These are phyloP conservation scores for Phyto melanocephala DNA, from an alignment of 2,888 invertebrate species.

Conservation along the genomic window DNA sequence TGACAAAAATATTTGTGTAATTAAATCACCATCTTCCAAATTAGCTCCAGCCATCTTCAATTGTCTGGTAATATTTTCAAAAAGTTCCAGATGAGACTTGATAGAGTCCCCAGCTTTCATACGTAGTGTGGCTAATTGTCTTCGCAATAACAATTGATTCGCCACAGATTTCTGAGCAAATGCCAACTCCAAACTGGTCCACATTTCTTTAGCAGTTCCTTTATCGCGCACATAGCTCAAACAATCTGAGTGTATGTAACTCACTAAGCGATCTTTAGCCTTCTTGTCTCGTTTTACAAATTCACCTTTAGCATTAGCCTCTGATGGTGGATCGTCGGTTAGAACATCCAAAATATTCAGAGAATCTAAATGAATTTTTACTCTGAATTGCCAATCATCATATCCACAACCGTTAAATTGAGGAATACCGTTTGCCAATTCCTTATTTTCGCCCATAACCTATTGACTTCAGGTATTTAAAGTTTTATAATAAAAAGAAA, in stretches of 20 bases:
- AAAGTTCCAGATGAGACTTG: no score
- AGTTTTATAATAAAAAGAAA: not conserved
- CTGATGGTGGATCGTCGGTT: conserved; percentile 22
- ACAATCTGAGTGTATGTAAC: not conserved
- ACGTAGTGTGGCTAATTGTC: conserved; percentile 22
- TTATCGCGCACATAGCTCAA: no score
- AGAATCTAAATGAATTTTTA: conserved; percentile 12
- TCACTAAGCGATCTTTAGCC: conserved; percentile 16
- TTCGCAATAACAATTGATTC: conserved; percentile 29
- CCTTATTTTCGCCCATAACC: conserved; percentile 27
- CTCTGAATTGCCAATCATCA: conserved; percentile 32
- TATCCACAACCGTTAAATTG: conserved; percentile 13
- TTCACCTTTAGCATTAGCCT: conserved; percentile 3
- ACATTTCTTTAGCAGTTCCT: conserved; percentile 13
- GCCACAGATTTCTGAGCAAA: not conserved
- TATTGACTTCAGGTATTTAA: not conserved
- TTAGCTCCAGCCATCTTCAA: no score
- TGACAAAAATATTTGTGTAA: no score
- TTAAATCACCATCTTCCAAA: no score
- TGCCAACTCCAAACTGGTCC: conserved; percentile 25
- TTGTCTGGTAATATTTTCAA: no score
- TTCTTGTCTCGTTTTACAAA: conserved; percentile 22
- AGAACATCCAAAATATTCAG: conserved; percentile 31
- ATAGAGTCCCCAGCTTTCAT: conserved; percentile 2
- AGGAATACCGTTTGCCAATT: conserved; percentile 17